phyloP scores from a whole-genome alignment of 2,797 vertebrate genomes.

The Trichosurus vulpecula region DNA sequence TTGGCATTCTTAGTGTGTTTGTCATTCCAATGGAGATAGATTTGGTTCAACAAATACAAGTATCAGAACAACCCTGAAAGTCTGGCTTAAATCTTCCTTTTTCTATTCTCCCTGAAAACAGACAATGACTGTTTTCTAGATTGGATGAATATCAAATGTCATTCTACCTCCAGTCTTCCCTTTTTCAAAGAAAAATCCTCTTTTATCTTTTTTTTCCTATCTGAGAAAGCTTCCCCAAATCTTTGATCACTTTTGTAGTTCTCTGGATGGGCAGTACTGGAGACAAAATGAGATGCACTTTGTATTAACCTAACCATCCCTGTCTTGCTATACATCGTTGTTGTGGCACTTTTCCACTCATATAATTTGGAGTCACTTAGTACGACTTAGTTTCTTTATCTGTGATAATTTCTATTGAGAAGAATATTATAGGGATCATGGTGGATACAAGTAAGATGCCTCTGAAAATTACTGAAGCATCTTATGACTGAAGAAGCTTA shows the following conservation, averaged over 20 bases:
- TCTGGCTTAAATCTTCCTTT: too few relatives aligned
- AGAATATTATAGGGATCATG: neutral
- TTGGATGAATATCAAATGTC: fast-evolving
- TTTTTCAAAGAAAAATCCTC: neutral
- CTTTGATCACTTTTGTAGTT: neutral
- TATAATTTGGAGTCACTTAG: neutral
- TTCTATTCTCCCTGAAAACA: neutral
- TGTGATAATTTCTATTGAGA: too few relatives aligned
- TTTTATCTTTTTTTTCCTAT: neutral
- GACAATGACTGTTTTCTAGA: fast-evolving
- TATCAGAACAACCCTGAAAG: neutral
- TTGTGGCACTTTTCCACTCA: neutral
- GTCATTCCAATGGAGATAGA: neutral
- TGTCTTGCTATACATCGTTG: neutral
- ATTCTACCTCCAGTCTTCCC: neutral
- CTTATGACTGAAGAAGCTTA: neutral
- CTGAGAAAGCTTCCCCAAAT: neutral
- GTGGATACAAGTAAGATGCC: neutral
- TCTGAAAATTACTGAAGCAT: neutral
- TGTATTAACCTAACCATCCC: neutral
- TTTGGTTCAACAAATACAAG: neutral
- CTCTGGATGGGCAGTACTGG: neutral
- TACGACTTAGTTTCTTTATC: neutral
- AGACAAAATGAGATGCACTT: neutral
- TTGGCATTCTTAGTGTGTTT: neutral